Conservation (phyloP, 2,888 invertebrate genomes). For the Cephus sareptanus region DNA sequence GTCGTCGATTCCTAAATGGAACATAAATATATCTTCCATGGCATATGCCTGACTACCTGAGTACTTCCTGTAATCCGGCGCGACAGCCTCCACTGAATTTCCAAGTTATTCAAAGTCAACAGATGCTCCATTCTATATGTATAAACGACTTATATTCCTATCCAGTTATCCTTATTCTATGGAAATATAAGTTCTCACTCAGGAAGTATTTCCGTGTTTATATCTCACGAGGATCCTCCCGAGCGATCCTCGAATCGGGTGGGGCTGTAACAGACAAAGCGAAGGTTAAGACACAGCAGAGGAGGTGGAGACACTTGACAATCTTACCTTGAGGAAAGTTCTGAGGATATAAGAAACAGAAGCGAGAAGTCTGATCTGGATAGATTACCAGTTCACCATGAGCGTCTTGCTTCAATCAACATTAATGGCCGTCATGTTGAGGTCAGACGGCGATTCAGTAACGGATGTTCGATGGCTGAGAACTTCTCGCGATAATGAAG, state of each 20-base stretch:
- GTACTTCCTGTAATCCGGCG: background rate
- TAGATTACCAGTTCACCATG: background rate
- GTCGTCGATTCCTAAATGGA: background rate
- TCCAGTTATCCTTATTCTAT: background rate
- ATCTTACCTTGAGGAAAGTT: background rate
- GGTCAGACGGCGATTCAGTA: background rate
- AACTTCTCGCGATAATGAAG: no score
- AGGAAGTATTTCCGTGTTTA: background rate
- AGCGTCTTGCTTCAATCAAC: background rate
- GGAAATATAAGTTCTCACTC: background rate
- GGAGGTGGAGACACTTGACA: background rate
- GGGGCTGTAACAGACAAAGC: background rate
- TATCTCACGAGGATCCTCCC: background rate
- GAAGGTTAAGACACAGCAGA: background rate
- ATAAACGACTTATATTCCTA: background rate
- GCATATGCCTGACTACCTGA: background rate
- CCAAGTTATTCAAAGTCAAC: background rate
- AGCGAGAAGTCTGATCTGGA: background rate
- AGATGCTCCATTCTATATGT: background rate
- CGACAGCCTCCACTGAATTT: background rate
- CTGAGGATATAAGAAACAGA: background rate
- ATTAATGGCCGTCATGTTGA: background rate
- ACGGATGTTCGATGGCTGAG: no score
- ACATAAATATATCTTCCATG: background rate
- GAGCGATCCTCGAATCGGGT: background rate